These are phyloP conservation scores for Rotaria macrura DNA, from an alignment of 2,888 invertebrate genomes.

Conservation along the genomic window DNA sequence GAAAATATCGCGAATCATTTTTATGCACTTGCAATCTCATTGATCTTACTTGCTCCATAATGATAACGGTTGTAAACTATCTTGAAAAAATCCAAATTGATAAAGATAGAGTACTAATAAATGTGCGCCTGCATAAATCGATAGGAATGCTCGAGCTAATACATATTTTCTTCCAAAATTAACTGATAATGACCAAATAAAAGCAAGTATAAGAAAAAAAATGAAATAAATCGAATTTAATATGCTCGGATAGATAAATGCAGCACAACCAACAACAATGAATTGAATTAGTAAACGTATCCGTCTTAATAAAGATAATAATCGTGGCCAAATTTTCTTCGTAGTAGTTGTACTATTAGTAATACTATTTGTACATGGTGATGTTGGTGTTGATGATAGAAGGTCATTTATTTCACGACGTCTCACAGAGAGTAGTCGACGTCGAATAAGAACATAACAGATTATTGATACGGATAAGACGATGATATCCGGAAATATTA, in stretches of 20 bases:
- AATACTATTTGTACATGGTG: not conserved
- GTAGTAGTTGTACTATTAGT: not conserved
- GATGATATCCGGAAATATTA: not conserved
- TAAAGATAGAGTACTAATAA: constrained; percentile 65
- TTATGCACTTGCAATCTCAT: not conserved
- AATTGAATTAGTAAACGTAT: not conserved
- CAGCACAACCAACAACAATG: not conserved
- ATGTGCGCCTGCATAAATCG: constrained; percentile 65
- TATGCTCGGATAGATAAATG: constrained; percentile 1
- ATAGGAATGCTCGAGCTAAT: constrained; percentile 39
- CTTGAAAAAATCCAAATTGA: constrained; percentile 70
- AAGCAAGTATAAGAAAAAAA: constrained; percentile 69
- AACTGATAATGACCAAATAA: constrained; percentile 48
- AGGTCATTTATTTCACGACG: not conserved
- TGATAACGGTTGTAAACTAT: constrained; percentile 53
- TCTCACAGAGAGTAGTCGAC: not conserved
- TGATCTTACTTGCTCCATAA: not conserved
- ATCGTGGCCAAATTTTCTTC: not conserved
- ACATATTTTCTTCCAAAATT: constrained; percentile 58
- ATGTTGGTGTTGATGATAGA: not conserved
- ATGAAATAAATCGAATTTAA: constrained; percentile 60
- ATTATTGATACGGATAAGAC: not conserved
- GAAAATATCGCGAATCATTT: not conserved
- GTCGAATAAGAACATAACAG: not conserved
- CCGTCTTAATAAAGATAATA: not conserved